Conservation (phyloP, 2,888 invertebrate genomes). For the Drosophila vallismaia region DNA sequence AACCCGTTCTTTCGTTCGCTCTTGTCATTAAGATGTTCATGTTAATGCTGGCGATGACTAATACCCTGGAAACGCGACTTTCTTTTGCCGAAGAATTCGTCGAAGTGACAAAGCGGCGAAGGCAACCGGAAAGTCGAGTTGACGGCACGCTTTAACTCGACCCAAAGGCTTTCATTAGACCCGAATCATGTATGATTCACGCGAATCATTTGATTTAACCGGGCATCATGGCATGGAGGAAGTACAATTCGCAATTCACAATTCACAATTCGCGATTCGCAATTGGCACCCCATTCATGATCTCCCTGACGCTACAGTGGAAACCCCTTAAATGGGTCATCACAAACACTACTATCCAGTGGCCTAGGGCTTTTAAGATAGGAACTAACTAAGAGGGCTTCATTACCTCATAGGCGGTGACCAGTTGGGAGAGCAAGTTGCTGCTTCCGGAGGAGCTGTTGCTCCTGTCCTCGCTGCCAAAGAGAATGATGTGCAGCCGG, state of each 20-base stretch:
- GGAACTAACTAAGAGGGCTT: no score
- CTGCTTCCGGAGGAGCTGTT: constrained; percentile 34
- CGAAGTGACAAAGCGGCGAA: constrained; percentile 14
- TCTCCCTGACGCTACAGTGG: constrained; percentile 9
- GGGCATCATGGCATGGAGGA: constrained; percentile 25
- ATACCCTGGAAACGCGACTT: constrained; percentile 32
- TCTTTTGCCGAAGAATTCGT: constrained; percentile 35
- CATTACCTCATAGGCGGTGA: constrained; percentile 77
- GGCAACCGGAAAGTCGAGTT: constrained; percentile 50
- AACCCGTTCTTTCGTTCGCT: constrained; percentile 1
- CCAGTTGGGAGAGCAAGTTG: constrained; percentile 70
- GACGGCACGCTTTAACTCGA: constrained; percentile 13
- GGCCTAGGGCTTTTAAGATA: no score
- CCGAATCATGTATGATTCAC: constrained; percentile 23
- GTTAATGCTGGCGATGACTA: constrained; percentile 30
- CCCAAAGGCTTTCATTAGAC: constrained; percentile 26
- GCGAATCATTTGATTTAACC: constrained; percentile 3
- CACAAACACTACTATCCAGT: no score
- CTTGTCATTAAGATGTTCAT: constrained; percentile 16
- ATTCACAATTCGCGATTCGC: constrained; percentile 33
- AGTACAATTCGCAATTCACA: constrained; percentile 30
- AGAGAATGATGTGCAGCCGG: constrained; percentile 87
- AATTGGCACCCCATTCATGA: constrained; percentile 38
- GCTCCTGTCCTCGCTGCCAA: constrained; percentile 79
- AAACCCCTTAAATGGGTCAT: background rate